Base-by-base conservation (phyloP, 2,113 vertebrate species). In the Furnarius figulus region DNA sequence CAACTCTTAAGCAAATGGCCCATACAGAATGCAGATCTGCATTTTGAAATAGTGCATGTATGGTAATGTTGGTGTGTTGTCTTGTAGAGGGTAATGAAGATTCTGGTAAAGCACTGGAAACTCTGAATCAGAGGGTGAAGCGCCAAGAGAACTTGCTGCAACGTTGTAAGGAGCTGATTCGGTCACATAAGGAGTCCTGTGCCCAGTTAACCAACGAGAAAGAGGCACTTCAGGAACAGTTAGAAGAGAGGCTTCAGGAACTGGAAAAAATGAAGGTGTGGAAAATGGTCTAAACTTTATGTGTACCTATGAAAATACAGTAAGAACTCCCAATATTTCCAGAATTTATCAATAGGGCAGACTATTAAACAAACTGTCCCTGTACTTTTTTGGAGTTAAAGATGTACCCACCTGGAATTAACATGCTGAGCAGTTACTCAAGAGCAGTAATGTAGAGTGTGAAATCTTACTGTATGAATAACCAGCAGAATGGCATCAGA, bases 221-320 rank as follows among this genome's bases (percentile, higher is more conserved):
- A 2, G 99, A 99, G 63, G 98, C 98, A 1, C 98, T 99, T 59
- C 99, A 99, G 78, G 98, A 99, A 44, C 99, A 99, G 93, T 98
- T 99, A 59, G 98, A 99, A 70, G 99, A 99, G 91, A 98, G 99
- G 50, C 98, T 99, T 89, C 99, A 99, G 90, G 99, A 99, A 76
- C 98, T 99, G 89, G 99, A 99, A 91, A 99, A 99, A 95, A 99
- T 99, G 52, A 99, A 99, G 99, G 99, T 99, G 90, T 30, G 65
- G 88, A 56, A 59, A 68, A 86, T 33, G 14, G n/a, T 59, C 21
- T 74, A 55, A 24, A 20, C 31, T 83, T 58, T 42, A 35, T 70
- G 19, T 9, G 8, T 47, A 85, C 24, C 50, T 31, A 10, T 47
- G 35, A 59, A 82, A 82, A 65, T 46, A 35, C 4, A 46, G 30